Conservation (phyloP, 1,140 invertebrate species). For the Camponotus floridanus region DNA sequence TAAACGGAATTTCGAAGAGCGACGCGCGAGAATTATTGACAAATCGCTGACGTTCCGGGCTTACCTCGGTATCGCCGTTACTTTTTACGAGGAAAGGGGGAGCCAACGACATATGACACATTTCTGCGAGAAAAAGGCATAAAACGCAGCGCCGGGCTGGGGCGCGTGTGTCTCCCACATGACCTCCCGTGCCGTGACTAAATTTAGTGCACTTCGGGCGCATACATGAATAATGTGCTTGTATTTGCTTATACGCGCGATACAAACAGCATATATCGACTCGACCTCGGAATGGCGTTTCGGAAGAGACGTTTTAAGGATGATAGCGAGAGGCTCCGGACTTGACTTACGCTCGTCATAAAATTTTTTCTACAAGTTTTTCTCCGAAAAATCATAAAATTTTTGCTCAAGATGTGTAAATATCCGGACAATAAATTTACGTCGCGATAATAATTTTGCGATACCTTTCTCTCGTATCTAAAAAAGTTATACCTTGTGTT, state of each 20-base stretch:
- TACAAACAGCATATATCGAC: conserved; percentile 22
- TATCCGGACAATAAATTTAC: neutral
- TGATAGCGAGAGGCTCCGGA: neutral
- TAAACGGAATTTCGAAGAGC: conserved; percentile 19
- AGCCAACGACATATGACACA: conserved; percentile 75
- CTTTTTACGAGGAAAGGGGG: conserved; percentile 66
- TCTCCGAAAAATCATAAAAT: neutral
- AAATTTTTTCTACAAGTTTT: neutral
- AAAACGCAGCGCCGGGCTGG: conserved; percentile 78
- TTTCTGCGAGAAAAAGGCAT: conserved; percentile 79
- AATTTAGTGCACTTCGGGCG: conserved; percentile 81
- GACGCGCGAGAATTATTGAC: conserved; percentile 50
- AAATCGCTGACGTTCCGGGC: conserved; percentile 61
- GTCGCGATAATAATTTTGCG: neutral
- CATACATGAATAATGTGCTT: conserved; percentile 82
- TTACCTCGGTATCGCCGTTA: conserved; percentile 60
- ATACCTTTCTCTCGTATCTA: neutral
- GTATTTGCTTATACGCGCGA: conserved; percentile 75
- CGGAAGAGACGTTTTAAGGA: conserved; percentile 6
- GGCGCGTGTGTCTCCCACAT: conserved; percentile 75
- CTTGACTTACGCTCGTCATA: neutral
- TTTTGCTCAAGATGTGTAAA: neutral
- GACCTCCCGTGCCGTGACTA: conserved; percentile 79
- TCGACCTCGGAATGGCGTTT: conserved; percentile 39
- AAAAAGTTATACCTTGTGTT: neutral